Percentiles rank a stretch among this genome's conserved stretches.
Conservation (phyloP, 2,888 invertebrate species). For the Agrenia bidenticulata region DNA sequence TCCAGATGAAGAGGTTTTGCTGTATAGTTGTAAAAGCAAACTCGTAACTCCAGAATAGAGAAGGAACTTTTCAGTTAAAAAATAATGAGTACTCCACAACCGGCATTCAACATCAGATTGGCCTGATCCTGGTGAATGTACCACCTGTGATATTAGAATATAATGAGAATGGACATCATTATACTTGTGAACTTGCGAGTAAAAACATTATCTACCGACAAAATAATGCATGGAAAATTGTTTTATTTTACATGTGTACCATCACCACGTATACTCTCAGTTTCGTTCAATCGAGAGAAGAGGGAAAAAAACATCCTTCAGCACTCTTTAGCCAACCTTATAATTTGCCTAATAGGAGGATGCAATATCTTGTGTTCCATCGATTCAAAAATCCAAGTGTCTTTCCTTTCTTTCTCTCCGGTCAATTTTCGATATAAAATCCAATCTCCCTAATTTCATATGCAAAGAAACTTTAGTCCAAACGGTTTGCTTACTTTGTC, state of each 20-base stretch:
- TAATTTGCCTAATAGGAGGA: slow-evolving; percentile 33
- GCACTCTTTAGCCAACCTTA: slow-evolving; percentile 15
- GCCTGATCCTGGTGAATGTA: background rate
- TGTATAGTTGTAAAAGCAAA: background rate
- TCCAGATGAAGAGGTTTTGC: too few species aligned
- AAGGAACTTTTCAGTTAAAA: slow-evolving; percentile 10
- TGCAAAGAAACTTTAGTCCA: slow-evolving; percentile 2
- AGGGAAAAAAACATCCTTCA: slow-evolving; percentile 12
- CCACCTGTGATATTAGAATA: slow-evolving; percentile 20
- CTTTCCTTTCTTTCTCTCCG: background rate
- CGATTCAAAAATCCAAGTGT: background rate
- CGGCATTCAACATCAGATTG: background rate
- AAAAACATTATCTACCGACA: background rate
- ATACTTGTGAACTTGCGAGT: slow-evolving; percentile 7
- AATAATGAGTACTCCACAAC: slow-evolving; percentile 9
- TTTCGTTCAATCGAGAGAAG: slow-evolving; percentile 3
- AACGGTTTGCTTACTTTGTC: slow-evolving; percentile 1
- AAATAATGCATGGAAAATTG: slow-evolving; percentile 4
- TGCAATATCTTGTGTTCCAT: slow-evolving; percentile 6
- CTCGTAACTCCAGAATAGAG: background rate
- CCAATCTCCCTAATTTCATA: slow-evolving; percentile 6
- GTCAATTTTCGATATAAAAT: slow-evolving; percentile 4
- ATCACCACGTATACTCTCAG: background rate
- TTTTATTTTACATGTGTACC: background rate
- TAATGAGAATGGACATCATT: slow-evolving; percentile 14